Base-by-base conservation (phyloP, 2,888 invertebrate species). In the Nemotelus nigrinus region DNA sequence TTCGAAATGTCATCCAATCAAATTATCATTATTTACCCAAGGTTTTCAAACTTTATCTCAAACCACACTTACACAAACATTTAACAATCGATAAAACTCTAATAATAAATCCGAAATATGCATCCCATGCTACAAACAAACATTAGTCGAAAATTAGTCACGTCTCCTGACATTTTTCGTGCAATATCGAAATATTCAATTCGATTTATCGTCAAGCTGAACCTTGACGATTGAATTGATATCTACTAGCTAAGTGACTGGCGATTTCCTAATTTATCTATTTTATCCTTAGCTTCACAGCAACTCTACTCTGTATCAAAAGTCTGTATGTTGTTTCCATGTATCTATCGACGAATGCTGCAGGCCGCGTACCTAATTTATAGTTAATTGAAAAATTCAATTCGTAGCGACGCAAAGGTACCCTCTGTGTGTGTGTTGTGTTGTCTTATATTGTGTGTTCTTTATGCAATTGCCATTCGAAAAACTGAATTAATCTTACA, bases 141-240 rank as follows among this genome's bases (percentile, higher is more conserved):
- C 64, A 64, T 64, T 64, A 39, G 39, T 7, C 44, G 70, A 55
- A 55, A 71, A 71, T 71, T 71, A 71, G 70, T 71, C 70, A 71
- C 70, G 70, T 71, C 57, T 53, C 53, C 70, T 71, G 70, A 43
- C 70, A 71, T 71, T 71, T 71, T 71, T 41, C 70, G 70, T 71
- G 55, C 70, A 6, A 43, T 55, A 57, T 55, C 43, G 57, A 71
- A 71, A 71, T 71, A 45, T 71, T 8, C 70, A 71, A 71, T 71
- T 71, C 41, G 44, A 71, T 71, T 71, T 71, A 71, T 71, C 55
- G 57, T 10, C 65, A 47, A 44, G 41, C 45, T 3, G 55, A 55
- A 44, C 70, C 70, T 71, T 71, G 70, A 68, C 25, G 70, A 8
- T 3, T 25, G 44, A 71, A 57, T 39, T 57, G 55, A 71, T 71